Percentiles rank a stretch among this genome's conserved stretches.
These are phyloP conservation scores for Scatophagus argus DNA, from an alignment of 2,113 vertebrate species.

Conservation along the genomic window DNA sequence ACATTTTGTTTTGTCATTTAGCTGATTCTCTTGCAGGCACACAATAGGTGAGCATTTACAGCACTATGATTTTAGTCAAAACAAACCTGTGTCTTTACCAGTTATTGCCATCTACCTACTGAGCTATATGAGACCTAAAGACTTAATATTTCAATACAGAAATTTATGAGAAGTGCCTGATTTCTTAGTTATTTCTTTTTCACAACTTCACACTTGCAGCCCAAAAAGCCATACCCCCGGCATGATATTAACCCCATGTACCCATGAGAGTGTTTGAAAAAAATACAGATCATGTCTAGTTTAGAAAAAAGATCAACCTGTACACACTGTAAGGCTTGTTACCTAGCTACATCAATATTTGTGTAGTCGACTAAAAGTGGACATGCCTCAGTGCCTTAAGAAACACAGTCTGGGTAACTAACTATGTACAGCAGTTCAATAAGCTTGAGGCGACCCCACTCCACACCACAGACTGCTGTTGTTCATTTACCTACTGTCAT, in stretches of 20 bases:
- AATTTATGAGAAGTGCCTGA: not conserved
- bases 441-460: slow-evolving; percentile 28
- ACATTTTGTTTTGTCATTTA: not conserved
- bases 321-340: slow-evolving; percentile 28
- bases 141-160: not conserved
- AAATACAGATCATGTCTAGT: not conserved
- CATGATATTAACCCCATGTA: not conserved
- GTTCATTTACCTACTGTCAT: slow-evolving; percentile 56
- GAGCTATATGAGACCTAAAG: not conserved
- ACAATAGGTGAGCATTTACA: not conserved
- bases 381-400: slow-evolving; percentile 29
- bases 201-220: not conserved
- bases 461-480: slow-evolving; percentile 51
- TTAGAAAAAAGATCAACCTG: slow-evolving; percentile 12
- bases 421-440: slow-evolving; percentile 39
- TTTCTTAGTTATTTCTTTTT: not conserved
- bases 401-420: slow-evolving; percentile 32
- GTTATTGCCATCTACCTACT: not conserved
- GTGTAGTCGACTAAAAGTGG: slow-evolving; percentile 52
- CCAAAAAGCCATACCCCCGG: not conserved
- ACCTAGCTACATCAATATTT: slow-evolving; percentile 65
- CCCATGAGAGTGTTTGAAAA: not conserved
- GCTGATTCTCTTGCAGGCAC: not conserved
- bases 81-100: not conserved
- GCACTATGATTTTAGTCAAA: not conserved